Evolutionary conservation across 2,888 invertebrate genomes (phyloP).

Genomic region (Drosophila mulleri): DNA sequence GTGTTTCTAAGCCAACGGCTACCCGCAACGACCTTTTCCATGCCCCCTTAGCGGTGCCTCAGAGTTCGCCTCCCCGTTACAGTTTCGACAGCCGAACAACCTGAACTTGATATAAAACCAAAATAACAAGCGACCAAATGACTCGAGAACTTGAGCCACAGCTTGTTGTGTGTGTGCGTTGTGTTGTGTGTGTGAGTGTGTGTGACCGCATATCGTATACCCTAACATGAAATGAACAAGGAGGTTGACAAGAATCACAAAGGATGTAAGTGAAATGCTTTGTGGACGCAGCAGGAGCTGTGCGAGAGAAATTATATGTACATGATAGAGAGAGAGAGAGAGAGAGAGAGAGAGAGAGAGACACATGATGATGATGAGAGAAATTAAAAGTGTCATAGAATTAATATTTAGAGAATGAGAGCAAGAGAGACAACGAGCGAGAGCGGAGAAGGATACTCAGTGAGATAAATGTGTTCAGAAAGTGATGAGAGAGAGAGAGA

Average conservation of each 20-base stretch:
- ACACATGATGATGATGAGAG: not conserved
- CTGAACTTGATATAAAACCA: conserved; percentile 40
- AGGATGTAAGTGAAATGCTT: not conserved
- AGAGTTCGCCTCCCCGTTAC: conserved; percentile 57
- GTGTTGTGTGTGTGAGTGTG: not conserved
- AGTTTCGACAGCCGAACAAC: conserved; percentile 63
- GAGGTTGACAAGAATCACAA: not conserved
- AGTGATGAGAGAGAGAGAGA: too few species aligned
- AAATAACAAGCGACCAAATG: conserved; percentile 17
- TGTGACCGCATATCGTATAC: conserved; percentile 15
- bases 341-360: not conserved
- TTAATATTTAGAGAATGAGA: too few species aligned
- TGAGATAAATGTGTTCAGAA: too few species aligned
- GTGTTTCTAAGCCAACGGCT: conserved; percentile 73
- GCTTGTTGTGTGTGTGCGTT: not conserved
- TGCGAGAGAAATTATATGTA: not conserved
- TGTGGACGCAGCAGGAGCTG: not conserved
- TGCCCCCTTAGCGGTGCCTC: conserved; percentile 64
- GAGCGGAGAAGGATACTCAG: too few species aligned
- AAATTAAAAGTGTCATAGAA: not conserved
- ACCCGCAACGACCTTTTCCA: conserved; percentile 69
- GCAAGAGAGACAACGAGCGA: not conserved
- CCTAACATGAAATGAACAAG: conserved; percentile 17
- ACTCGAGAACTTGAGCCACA: conserved; percentile 1
- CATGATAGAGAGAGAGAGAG: not conserved